Evolutionary conservation across 2,113 vertebrate genomes (phyloP).

Genomic region (Odocoileus virginianus): DNA sequence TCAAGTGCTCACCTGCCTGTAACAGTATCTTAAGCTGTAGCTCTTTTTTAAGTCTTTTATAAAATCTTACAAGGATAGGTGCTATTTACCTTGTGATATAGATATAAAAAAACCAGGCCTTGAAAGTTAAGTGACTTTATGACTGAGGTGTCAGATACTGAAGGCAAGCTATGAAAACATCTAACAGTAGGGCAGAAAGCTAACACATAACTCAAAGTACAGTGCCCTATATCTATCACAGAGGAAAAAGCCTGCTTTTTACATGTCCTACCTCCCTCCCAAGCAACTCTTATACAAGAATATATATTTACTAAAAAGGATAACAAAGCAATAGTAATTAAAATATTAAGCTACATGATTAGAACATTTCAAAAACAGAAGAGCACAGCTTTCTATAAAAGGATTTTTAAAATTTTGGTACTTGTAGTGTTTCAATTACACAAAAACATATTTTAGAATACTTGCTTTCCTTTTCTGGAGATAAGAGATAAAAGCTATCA

Average conservation of each 20-base stretch:
- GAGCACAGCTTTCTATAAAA: neutral
- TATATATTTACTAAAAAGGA: accelerated
- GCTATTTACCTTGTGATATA: too few species aligned
- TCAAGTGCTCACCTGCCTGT: too few species aligned
- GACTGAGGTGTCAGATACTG: neutral
- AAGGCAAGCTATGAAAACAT: neutral
- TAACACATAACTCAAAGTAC: accelerated
- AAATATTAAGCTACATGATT: too few species aligned
- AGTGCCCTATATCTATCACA: accelerated
- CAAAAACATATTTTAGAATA: neutral
- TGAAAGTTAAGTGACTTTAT: neutral
- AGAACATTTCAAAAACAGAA: neutral
- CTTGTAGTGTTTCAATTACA: neutral
- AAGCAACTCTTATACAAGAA: accelerated
- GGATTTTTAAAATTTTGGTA: neutral
- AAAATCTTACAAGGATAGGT: neutral
- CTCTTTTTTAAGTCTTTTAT: neutral
- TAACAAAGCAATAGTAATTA: accelerated
- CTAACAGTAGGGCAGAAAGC: neutral
- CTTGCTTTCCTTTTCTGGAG: neutral
- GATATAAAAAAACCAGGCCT: neutral
- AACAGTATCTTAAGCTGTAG: accelerated
- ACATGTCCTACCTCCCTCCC: neutral
- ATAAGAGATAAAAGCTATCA: neutral
- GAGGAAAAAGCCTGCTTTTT: neutral